A percentile compares a stretch with the other conserved stretches of the same genome.
Evolutionary conservation across 2,113 vertebrate genomes (phyloP).

Genomic region (Onychostoma macrolepis): DNA sequence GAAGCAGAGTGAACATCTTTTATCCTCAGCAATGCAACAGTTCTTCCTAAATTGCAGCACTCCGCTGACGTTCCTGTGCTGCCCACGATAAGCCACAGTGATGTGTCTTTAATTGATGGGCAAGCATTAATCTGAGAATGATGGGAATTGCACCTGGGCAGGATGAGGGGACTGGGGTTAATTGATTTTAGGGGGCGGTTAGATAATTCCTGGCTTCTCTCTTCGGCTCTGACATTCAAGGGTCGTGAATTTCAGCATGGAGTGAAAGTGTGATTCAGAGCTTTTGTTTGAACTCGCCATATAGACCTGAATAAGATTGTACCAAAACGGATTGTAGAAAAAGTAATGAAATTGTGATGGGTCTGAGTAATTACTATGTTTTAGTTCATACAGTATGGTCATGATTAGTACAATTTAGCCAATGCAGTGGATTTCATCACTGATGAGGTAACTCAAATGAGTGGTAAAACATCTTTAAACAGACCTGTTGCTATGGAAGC

Average conservation of each 20-base stretch:
- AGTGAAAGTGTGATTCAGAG: conserved; percentile 41
- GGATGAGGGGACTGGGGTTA: conserved; percentile 47
- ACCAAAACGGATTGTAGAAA: background rate
- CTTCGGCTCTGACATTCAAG: conserved; percentile 44
- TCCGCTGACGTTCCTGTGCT: background rate
- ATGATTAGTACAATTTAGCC: background rate
- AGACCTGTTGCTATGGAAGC: background rate
- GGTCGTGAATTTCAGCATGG: conserved; percentile 35
- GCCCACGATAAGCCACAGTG: background rate
- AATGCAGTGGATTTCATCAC: background rate
- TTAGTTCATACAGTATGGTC: background rate
- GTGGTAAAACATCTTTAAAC: background rate
- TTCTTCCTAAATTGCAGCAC: background rate
- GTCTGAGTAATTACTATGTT: background rate
- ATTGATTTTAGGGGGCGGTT: conserved; percentile 38
- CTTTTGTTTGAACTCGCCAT: background rate
- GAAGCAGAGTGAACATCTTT: background rate
- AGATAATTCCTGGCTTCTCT: conserved; percentile 26
- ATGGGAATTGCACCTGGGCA: conserved; percentile 29
- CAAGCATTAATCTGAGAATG: conserved; percentile 40
- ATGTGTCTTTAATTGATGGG: conserved; percentile 43
- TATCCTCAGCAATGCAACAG: background rate
- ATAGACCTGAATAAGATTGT: background rate
- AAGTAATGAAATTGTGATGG: background rate
- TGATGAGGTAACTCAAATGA: background rate